phyloP scores from a whole-genome alignment of 2,797 vertebrate genomes.

The Tangara arthus region DNA sequence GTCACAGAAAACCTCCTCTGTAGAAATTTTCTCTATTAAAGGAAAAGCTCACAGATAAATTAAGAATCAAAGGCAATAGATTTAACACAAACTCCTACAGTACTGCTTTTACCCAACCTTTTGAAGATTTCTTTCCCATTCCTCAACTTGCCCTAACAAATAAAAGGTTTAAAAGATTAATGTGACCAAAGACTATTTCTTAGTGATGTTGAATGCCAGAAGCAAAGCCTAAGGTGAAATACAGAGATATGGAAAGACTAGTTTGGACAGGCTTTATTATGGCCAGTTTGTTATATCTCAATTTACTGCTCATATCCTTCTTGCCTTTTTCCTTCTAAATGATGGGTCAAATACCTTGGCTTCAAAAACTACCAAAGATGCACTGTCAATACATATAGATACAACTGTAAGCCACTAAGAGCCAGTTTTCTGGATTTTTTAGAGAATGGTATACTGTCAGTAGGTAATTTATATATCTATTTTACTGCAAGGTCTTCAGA shows the following conservation, averaged over 20 bases:
- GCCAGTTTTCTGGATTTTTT: not conserved
- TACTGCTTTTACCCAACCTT: slow-evolving; percentile 7
- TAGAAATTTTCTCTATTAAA: not conserved
- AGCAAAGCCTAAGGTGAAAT: slow-evolving; percentile 40
- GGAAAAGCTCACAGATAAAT: not conserved
- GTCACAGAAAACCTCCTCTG: not conserved
- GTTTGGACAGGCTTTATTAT: slow-evolving; percentile 12
- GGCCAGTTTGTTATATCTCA: not conserved
- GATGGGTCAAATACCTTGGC: not conserved
- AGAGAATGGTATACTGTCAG: not conserved
- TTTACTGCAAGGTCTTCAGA: not conserved
- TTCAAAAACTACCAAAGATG: not conserved
- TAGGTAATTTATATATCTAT: not conserved
- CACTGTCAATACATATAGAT: not conserved
- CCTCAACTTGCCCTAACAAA: not conserved
- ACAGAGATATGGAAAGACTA: not conserved
- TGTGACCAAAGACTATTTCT: slow-evolving; percentile 15
- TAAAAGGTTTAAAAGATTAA: slow-evolving; percentile 40
- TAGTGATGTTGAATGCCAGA: slow-evolving; percentile 20
- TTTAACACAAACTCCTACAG: not conserved
- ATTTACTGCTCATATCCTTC: not conserved
- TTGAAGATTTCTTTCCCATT: slow-evolving; percentile 18
- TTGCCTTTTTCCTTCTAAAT: not conserved
- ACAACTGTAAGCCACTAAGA: not conserved
- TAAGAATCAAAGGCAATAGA: not conserved